Percentiles rank a stretch among this genome's conserved stretches.
These are phyloP conservation scores for Antennarius striatus DNA, from an alignment of 2,113 vertebrate genomes.

Conservation along the genomic window DNA sequence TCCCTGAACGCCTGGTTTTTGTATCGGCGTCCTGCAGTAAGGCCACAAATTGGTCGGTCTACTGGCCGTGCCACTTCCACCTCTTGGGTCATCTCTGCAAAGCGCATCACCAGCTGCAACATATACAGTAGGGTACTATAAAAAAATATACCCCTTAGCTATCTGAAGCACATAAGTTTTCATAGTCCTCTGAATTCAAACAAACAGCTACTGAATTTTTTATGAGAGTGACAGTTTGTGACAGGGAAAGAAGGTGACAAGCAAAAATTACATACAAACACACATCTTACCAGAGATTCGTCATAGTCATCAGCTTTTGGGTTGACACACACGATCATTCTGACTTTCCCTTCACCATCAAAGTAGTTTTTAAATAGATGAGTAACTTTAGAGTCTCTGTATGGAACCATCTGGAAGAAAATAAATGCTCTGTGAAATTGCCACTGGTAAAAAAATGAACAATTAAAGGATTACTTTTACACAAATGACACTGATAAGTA, in stretches of 20 bases:
- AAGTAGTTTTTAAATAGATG: slow-evolving; percentile 99
- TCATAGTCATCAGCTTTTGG: slow-evolving; percentile 97
- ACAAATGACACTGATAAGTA: neutral
- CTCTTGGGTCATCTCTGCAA: slow-evolving; percentile 97
- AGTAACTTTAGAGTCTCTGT: slow-evolving; percentile 96
- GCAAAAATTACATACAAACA: neutral
- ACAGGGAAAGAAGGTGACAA: neutral
- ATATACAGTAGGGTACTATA: neutral
- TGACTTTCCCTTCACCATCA: slow-evolving; percentile 95
- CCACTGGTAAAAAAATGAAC: neutral
- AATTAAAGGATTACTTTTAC: neutral
- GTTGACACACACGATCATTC: slow-evolving; percentile 97
- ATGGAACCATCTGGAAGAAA: slow-evolving; percentile 91
- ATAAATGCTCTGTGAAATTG: slow-evolving; percentile 4
- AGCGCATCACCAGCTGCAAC: slow-evolving; percentile 94
- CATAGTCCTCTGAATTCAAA: neutral
- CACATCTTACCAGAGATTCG: slow-evolving; percentile 88
- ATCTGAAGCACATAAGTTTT: neutral
- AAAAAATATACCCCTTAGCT: neutral
- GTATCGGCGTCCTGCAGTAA: slow-evolving; percentile 87
- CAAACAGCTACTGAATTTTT: too few species aligned
- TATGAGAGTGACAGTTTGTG: neutral
- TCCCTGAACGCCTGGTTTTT: slow-evolving; percentile 86
- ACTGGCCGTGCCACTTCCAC: slow-evolving; percentile 91
- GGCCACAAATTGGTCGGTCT: slow-evolving; percentile 86